Percentiles rank a stretch among this genome's conserved stretches.
phyloP scores from a whole-genome alignment of 2,888 invertebrate genomes.

The Cepaea hortensis region DNA sequence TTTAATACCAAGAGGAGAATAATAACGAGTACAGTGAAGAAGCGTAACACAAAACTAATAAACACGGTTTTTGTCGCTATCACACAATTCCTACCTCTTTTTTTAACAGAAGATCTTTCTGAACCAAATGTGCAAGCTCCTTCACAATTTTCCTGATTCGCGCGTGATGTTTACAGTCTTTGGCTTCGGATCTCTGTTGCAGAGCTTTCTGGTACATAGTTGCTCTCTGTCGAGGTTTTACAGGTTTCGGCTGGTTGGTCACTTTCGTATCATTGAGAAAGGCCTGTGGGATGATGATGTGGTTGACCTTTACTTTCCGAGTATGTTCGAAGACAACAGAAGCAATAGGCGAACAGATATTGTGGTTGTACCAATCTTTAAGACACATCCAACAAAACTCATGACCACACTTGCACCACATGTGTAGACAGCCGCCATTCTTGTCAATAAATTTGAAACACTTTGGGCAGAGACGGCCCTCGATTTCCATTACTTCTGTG shows the following conservation, averaged over 20 bases:
- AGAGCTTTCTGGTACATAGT: constrained; percentile 13
- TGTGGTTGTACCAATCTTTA: neutral
- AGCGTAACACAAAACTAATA: neutral
- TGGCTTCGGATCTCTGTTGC: constrained; percentile 5
- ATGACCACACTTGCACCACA: constrained; percentile 48
- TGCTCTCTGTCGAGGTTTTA: neutral
- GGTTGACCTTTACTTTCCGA: neutral
- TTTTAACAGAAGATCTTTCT: neutral
- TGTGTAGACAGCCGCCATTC: constrained; percentile 46
- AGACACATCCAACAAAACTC: constrained; percentile 51
- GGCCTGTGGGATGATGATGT: neutral
- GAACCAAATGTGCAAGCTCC: neutral
- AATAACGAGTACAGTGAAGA: neutral
- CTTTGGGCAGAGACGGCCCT: constrained; percentile 50
- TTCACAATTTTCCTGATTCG: neutral
- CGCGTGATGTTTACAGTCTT: neutral
- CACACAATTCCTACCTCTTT: constrained; percentile 5
- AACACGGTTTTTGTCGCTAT: neutral
- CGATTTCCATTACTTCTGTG: constrained; percentile 32
- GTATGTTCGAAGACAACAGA: neutral
- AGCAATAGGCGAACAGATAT: neutral
- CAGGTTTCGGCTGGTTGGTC: neutral
- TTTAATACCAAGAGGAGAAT: neutral
- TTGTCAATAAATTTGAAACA: constrained; percentile 51
- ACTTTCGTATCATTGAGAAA: neutral